Evolutionary conservation across 2,113 vertebrate species (phyloP).

Genomic region (Prionailurus bengalensis): DNA sequence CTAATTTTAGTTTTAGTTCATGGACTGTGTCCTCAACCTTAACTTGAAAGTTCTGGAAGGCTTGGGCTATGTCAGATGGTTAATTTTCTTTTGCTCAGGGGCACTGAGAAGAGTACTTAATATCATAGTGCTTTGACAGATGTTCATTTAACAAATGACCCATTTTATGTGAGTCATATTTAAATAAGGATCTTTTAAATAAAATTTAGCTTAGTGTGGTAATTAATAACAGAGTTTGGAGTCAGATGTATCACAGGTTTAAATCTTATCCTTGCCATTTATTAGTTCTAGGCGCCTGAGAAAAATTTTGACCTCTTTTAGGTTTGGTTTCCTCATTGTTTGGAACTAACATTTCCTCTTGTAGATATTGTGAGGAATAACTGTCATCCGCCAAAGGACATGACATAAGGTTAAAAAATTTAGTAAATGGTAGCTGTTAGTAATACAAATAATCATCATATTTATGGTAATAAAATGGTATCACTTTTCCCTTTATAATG

Average conservation of each 20-base stretch:
- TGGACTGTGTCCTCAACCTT: neutral
- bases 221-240: slow-evolving; percentile 53
- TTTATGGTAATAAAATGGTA: neutral
- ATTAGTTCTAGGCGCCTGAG: neutral
- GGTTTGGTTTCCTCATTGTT: slow-evolving; percentile 15
- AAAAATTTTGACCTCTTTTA: neutral
- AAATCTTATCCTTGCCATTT: slow-evolving; percentile 1
- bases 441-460: slow-evolving; percentile 39
- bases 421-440: neutral
- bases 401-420: neutral
- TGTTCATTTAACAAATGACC: slow-evolving; percentile 33
- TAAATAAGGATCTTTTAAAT: slow-evolving; percentile 56
- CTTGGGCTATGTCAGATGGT: neutral
- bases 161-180: slow-evolving; percentile 48
- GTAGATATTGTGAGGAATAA: neutral
- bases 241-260: neutral
- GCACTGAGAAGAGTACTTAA: neutral
- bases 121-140: slow-evolving; percentile 20
- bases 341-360: neutral
- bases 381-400: neutral
- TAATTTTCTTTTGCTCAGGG: neutral
- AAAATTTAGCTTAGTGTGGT: neutral
- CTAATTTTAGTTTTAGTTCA: neutral
- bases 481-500: slow-evolving; percentile 10
- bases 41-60: neutral